A percentile compares a stretch with the other conserved stretches of the same genome.
Conservation (phyloP, 2,797 vertebrate genomes). For the Austrolebias charrua region DNA sequence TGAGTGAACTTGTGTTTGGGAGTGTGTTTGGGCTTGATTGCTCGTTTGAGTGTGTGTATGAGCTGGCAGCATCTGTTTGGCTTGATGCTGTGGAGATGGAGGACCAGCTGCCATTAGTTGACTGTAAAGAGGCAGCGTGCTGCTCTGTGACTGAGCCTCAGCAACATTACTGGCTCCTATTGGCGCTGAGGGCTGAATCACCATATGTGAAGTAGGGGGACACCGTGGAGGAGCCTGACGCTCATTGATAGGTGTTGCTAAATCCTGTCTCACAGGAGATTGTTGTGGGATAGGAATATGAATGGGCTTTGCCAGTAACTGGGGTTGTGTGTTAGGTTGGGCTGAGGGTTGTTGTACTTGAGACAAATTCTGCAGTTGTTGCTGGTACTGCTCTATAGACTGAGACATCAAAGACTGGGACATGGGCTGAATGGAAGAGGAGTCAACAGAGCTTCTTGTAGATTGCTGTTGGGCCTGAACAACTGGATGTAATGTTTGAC, state of each 20-base stretch:
- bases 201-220: conserved; percentile 52
- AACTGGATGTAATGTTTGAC: conserved; percentile 51
- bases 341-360: conserved; percentile 55
- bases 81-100: conserved; percentile 68
- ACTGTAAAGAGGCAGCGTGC: conserved; percentile 60
- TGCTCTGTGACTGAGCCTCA: conserved; percentile 57
- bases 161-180: conserved; percentile 42
- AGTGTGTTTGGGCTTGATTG: conserved; percentile 61
- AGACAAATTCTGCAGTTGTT: conserved; percentile 65
- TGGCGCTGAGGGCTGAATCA: conserved; percentile 50
- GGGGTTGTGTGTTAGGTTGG: conserved; percentile 56
- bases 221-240: conserved; percentile 56
- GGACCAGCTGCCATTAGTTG: conserved; percentile 62
- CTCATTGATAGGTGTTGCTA: conserved; percentile 53
- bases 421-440: conserved; percentile 61
- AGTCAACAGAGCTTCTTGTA: conserved; percentile 42
- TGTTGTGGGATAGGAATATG: conserved; percentile 55
- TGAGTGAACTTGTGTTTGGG: conserved; percentile 56
- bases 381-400: conserved; percentile 67
- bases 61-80: conserved; percentile 51
- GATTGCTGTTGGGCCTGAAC: conserved; percentile 62
- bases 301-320: conserved; percentile 53
- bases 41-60: conserved; percentile 66
- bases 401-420: conserved; percentile 52
- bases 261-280: conserved; percentile 42